Evolutionary conservation across 2,797 vertebrate species (phyloP).

Genomic region (Chromis chromis): DNA sequence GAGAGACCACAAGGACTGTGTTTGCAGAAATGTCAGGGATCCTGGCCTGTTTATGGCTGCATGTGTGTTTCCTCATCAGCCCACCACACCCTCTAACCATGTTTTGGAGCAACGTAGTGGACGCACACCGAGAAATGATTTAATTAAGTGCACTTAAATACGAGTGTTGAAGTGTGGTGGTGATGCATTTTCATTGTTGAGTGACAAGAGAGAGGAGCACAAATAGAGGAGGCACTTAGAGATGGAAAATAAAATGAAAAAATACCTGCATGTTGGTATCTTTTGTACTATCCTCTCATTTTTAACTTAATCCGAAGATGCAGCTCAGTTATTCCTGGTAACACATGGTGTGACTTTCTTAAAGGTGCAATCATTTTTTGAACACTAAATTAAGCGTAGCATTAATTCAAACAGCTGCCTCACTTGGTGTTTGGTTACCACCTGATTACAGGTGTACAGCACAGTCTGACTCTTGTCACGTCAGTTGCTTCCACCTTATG

Average conservation of each 20-base stretch:
- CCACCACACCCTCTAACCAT: neutral
- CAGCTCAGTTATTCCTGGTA: too few species aligned
- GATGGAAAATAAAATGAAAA: neutral
- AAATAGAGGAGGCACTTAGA: neutral
- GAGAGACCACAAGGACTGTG: constrained; percentile 52
- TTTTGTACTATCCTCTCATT: too few species aligned
- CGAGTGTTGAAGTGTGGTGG: neutral
- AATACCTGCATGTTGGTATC: neutral
- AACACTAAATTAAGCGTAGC: neutral
- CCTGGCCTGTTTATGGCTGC: constrained; percentile 11
- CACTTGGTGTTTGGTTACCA: neutral
- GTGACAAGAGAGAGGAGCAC: neutral
- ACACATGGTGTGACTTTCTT: neutral
- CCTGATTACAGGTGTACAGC: neutral
- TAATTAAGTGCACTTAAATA: constrained; percentile 21
- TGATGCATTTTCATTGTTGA: neutral
- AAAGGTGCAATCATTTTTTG: neutral
- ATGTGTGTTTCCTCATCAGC: constrained; percentile 9
- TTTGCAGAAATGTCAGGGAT: constrained; percentile 41
- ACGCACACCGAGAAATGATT: neutral
- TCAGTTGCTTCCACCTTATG: neutral
- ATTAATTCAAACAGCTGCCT: neutral
- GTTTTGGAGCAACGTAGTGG: neutral
- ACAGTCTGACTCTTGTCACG: too few species aligned
- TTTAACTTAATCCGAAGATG: neutral